Conservation (phyloP, 2,888 invertebrate species). For the Aspidapion aeneum region DNA sequence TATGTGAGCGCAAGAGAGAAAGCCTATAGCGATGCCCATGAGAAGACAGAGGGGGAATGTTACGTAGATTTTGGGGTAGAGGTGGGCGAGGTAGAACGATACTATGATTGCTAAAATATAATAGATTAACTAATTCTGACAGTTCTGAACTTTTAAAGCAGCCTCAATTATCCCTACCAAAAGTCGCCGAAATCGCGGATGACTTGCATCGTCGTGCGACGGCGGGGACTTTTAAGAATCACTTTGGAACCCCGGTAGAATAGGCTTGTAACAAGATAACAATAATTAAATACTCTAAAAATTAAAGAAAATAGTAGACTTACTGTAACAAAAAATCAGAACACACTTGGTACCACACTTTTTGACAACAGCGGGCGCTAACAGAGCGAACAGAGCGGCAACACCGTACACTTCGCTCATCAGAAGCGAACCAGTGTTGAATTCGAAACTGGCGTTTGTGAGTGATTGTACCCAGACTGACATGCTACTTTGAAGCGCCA, state of each 20-base stretch:
- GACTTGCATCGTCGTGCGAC: no score
- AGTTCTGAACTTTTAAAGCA: no score
- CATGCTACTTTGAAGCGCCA: constrained; percentile 54
- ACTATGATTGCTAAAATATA: constrained; percentile 45
- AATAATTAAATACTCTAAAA: no score
- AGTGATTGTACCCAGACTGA: constrained; percentile 49
- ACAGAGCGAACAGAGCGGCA: constrained; percentile 56
- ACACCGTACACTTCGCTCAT: constrained; percentile 59
- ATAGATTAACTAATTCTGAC: no score
- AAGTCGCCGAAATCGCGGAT: no score
- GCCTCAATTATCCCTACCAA: no score
- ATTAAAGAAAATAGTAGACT: no score
- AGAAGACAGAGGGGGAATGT: constrained; percentile 54
- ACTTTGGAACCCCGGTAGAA: no score
- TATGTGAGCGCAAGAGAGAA: constrained; percentile 39
- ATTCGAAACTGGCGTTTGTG: constrained; percentile 23
- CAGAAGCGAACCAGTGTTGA: constrained; percentile 56
- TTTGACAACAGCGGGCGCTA: constrained; percentile 44
- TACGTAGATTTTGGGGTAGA: constrained; percentile 57
- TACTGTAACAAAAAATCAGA: constrained; percentile 30
- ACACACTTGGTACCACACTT: constrained; percentile 26
- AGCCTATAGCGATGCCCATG: constrained; percentile 57
- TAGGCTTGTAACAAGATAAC: no score
- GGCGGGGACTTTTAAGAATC: no score
- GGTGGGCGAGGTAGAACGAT: constrained; percentile 53